Evolutionary conservation across 2,888 invertebrate species (phyloP).

Genomic region (Pocota personata): DNA sequence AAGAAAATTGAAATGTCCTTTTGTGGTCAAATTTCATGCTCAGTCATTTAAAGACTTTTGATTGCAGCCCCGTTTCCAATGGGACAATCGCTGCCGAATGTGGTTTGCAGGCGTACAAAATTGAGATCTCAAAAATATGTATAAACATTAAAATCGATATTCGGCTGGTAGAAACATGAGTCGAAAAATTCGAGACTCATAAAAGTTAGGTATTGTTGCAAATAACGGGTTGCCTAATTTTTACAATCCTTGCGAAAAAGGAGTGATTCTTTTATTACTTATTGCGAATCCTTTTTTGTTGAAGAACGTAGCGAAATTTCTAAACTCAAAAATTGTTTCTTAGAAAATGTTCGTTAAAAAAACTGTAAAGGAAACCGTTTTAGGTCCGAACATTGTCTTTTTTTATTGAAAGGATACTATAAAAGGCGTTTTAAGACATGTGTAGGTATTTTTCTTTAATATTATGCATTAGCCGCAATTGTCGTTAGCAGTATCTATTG

Average conservation of each 20-base stretch:
- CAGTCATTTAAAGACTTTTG: slow-evolving; percentile 56
- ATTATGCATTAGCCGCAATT: too few relatives aligned
- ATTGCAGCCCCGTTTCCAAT: slow-evolving; percentile 20
- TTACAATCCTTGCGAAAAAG: slow-evolving; percentile 48
- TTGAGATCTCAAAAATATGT: slow-evolving; percentile 45
- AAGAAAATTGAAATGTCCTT: slow-evolving; percentile 40
- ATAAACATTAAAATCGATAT: background rate
- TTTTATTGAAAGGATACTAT: too few relatives aligned
- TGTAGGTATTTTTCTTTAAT: too few relatives aligned
- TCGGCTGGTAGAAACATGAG: background rate
- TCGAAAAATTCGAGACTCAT: background rate
- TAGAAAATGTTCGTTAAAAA: too few relatives aligned
- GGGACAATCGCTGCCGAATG: slow-evolving; percentile 50
- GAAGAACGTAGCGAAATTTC: too few relatives aligned
- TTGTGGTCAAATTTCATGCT: slow-evolving; percentile 68
- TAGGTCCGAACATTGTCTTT: too few relatives aligned
- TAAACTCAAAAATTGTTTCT: too few relatives aligned
- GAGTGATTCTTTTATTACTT: slow-evolving; percentile 15
- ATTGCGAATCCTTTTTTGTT: slow-evolving; percentile 41
- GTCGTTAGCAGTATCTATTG: too few relatives aligned
- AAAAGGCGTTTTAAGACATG: too few relatives aligned
- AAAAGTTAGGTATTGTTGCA: slow-evolving; percentile 45
- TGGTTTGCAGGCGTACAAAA: slow-evolving; percentile 52
- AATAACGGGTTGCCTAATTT: slow-evolving; percentile 56
- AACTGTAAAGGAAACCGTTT: too few relatives aligned